These are phyloP conservation scores for Stegophylla sp. DNA, from an alignment of 2,888 invertebrate genomes.

Conservation along the genomic window DNA sequence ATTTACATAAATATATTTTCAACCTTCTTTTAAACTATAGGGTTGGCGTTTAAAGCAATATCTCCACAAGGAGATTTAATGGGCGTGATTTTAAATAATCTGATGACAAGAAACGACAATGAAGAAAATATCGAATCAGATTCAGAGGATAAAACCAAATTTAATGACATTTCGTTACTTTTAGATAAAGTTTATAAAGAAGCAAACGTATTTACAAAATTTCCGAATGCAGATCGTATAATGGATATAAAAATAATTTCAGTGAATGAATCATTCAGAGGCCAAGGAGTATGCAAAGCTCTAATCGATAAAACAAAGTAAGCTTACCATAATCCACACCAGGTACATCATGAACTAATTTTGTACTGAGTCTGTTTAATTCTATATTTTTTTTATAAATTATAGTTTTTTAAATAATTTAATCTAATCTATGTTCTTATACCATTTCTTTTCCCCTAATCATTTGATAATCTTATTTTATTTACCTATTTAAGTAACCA, in stretches of 20 bases:
- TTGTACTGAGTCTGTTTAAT: too few species aligned
- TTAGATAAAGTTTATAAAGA: slow-evolving; percentile 69
- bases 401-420: too few species aligned
- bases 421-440: too few species aligned
- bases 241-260: slow-evolving; percentile 74
- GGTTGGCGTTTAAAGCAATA: slow-evolving; percentile 71
- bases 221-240: slow-evolving; percentile 68
- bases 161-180: slow-evolving; percentile 72
- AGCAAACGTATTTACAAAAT: slow-evolving; percentile 70
- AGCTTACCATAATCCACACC: slow-evolving; percentile 62
- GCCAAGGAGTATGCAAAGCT: slow-evolving; percentile 73
- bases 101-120: slow-evolving; percentile 62
- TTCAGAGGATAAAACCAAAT: slow-evolving; percentile 70
- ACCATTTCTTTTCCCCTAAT: too few species aligned
- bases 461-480: too few species aligned
- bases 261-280: slow-evolving; percentile 73
- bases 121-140: slow-evolving; percentile 65
- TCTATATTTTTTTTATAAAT: too few species aligned
- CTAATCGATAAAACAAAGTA: slow-evolving; percentile 73
- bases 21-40: slow-evolving; percentile 60
- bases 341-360: too few species aligned
- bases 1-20: too few species aligned
- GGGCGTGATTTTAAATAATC: slow-evolving; percentile 69
- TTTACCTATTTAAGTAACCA: too few species aligned
- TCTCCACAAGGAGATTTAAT: slow-evolving; percentile 70